A percentile compares a stretch with the other conserved stretches of the same genome.
phyloP scores from a whole-genome alignment of 2,888 invertebrate genomes.

The Eristalinus aeneus region DNA sequence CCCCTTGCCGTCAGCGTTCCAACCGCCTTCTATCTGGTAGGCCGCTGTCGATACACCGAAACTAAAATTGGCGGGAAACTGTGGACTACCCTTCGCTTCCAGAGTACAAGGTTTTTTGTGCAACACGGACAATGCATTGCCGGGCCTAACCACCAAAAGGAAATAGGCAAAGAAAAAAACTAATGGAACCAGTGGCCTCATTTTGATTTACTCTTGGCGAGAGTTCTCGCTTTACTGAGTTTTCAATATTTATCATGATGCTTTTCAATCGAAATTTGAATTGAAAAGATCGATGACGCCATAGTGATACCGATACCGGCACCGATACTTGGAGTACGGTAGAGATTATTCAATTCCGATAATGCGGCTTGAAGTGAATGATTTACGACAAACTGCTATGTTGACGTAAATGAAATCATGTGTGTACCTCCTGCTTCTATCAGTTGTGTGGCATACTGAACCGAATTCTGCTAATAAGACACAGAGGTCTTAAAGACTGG shows the following conservation, averaged over 20 bases:
- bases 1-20: constrained; percentile 80
- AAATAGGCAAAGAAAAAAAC: constrained; percentile 27
- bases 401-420: too few species aligned
- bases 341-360: not conserved
- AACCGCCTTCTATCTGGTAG: constrained; percentile 76
- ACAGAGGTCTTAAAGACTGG: too few species aligned
- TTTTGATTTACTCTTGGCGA: constrained; percentile 21
- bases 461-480: too few species aligned
- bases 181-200: constrained; percentile 22
- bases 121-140: not conserved
- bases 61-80: constrained; percentile 74
- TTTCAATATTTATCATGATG: not conserved
- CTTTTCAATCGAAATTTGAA: not conserved
- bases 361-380: not conserved
- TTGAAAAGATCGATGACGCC: constrained; percentile 6
- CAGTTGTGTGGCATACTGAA: too few species aligned
- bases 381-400: not conserved
- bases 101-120: constrained; percentile 34
- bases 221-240: constrained; percentile 25
- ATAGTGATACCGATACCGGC: not conserved
- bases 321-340: not conserved
- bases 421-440: too few species aligned
- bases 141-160: not conserved
- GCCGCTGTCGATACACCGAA: constrained; percentile 76
- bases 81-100: constrained; percentile 60